Evolutionary conservation across 2,113 vertebrate genomes (phyloP), one percentile per base, ranked within the genome.

Genomic region (Hypomesus transpacificus): DNA sequence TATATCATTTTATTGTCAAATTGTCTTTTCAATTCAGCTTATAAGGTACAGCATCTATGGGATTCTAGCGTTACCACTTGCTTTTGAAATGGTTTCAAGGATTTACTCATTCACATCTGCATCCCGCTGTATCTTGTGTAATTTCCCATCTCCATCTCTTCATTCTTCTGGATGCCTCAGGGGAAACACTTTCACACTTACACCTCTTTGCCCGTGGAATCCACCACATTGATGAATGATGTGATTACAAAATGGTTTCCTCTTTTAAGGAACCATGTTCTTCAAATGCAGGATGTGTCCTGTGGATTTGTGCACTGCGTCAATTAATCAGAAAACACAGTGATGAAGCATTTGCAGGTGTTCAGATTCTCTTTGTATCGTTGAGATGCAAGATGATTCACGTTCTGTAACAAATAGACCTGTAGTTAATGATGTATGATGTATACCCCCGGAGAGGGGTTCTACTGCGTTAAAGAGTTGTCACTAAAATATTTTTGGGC

Each of bases 271-370:
- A 46, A 69, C 59, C 26, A n/a, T 14, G 14, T 69, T 69, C 58
- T n/a, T 34, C 52, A 22, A 7, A 73, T 24, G 22, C 53, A 21
- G 52, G 65, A 70, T 20, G 56, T 6, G 8, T 68, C 22, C 57
- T 73, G 24, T 73, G 50, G 46, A 70, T 58, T n/a, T 64, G 53
- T 34, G 0, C n/a, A 20, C 54, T 13, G 53, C 17, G 14, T 39
- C 53, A 63, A 58, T 69, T 14, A 82, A 81, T 72, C 26, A 65
- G 57, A 26, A 58, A 68, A 31, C 66, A 13, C 22, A 3, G 14
- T 74, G 67, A 80, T 77, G 59, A 75, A 79, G 72, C 75, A 66
- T 79, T 71, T 70, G 65, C 79, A 83, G 70, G 72, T 85, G 81
- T 74, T 69, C 70, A 66, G 64, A 74, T 28, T 50, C 68, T 69